Percentiles rank a stretch among this genome's conserved stretches.
Conservation (phyloP, 2,888 invertebrate species). For the Azorinus chamasolen region DNA sequence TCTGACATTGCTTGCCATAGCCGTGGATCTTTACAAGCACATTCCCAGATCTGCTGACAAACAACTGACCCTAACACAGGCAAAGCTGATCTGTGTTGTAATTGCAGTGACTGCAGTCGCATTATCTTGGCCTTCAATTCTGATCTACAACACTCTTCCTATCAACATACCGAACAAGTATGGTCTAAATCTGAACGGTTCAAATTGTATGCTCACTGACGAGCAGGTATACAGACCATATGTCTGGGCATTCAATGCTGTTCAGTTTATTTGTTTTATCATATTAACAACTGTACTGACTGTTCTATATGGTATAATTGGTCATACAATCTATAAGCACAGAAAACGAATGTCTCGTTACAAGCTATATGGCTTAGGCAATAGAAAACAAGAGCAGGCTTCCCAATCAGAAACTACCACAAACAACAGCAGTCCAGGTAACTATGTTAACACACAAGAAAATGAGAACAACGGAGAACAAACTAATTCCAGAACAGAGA, state of each 20-base stretch:
- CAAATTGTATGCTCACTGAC: conserved; percentile 72
- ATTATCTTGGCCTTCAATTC: conserved; percentile 65
- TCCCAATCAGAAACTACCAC: not conserved
- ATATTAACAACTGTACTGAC: conserved; percentile 50
- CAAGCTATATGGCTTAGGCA: too few species aligned
- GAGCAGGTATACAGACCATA: conserved; percentile 49
- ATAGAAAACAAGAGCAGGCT: not conserved
- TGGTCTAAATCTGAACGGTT: conserved; percentile 49
- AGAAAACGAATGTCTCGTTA: not conserved
- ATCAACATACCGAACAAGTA: conserved; percentile 47
- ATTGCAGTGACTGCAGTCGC: conserved; percentile 43
- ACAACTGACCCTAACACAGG: conserved; percentile 64
- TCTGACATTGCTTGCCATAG: conserved; percentile 69
- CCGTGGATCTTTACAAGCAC: conserved; percentile 73
- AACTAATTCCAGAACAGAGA: too few species aligned
- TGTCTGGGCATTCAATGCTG: conserved; percentile 67
- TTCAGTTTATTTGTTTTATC: conserved; percentile 69
- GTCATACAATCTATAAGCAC: conserved; percentile 53
- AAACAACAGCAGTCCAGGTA: not conserved
- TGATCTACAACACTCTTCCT: conserved; percentile 67
- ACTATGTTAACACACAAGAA: not conserved
- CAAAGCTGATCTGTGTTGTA: conserved; percentile 48
- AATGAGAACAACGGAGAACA: not conserved
- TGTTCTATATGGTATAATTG: conserved; percentile 68
- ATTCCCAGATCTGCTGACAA: conserved; percentile 67